Conservation (phyloP, 2,113 vertebrate species). For the Lophochroa leadbeateri region DNA sequence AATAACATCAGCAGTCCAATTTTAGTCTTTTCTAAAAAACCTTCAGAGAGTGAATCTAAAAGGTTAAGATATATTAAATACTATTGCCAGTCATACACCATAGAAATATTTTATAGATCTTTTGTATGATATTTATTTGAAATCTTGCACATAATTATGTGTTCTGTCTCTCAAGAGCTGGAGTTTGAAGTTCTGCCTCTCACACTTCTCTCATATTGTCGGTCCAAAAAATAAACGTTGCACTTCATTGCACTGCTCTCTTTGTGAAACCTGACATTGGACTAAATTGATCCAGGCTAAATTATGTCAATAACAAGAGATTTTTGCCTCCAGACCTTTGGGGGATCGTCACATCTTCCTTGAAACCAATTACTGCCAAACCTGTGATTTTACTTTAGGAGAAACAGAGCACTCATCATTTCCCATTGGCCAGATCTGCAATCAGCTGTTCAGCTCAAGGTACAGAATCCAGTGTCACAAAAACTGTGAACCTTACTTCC, state of each 20-base stretch:
- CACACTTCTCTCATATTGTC: background rate
- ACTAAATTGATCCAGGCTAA: background rate
- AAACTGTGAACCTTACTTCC: background rate
- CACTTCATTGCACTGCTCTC: background rate
- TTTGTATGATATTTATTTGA: background rate
- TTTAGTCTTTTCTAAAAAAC: background rate
- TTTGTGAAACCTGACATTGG: background rate
- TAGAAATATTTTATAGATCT: background rate
- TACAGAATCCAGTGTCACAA: background rate
- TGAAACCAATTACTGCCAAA: background rate
- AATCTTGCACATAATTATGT: background rate
- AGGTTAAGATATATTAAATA: background rate
- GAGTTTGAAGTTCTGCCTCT: background rate
- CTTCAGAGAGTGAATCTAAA: background rate
- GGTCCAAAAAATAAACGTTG: background rate
- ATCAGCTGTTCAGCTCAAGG: background rate
- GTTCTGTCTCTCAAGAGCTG: background rate
- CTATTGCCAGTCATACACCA: background rate
- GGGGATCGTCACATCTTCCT: background rate
- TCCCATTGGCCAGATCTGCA: background rate
- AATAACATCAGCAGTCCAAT: background rate
- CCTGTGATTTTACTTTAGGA: background rate
- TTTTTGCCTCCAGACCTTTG: background rate
- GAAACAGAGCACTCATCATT: background rate
- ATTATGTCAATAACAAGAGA: background rate